Percentiles rank a stretch among this genome's conserved stretches.
These are phyloP conservation scores for Drosophila sproati DNA, from an alignment of 1,140 invertebrate species.

Conservation along the genomic window DNA sequence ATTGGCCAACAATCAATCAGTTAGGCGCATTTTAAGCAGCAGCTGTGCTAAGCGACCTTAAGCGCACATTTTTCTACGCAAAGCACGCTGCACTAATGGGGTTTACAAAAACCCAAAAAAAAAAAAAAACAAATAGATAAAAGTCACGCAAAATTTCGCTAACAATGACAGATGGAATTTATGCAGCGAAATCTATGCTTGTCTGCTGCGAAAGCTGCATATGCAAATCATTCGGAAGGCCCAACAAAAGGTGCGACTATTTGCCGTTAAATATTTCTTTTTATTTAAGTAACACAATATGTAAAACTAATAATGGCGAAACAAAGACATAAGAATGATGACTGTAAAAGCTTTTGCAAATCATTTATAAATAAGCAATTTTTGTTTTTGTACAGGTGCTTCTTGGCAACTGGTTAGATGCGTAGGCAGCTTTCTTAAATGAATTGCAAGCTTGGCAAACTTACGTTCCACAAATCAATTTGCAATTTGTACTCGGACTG, in stretches of 20 bases:
- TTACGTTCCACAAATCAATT: slow-evolving; percentile 41
- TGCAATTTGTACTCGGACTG: slow-evolving; percentile 25
- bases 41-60: slow-evolving; percentile 5
- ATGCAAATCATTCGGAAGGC: slow-evolving; percentile 33
- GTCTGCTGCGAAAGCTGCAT: slow-evolving; percentile 54
- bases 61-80: slow-evolving; percentile 16
- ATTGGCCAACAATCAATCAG: slow-evolving; percentile 27
- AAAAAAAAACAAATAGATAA: slow-evolving; percentile 9
- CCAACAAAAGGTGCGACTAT: slow-evolving; percentile 34
- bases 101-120: neutral
- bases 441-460: slow-evolving; percentile 18
- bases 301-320: slow-evolving; percentile 20
- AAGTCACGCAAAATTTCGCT: slow-evolving; percentile 50
- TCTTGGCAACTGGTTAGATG: slow-evolving; percentile 19
- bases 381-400: slow-evolving; percentile 5
- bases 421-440: slow-evolving; percentile 8
- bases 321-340: slow-evolving; percentile 3
- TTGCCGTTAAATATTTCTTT: slow-evolving; percentile 51
- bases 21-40: slow-evolving; percentile 18
- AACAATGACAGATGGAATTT: slow-evolving; percentile 40
- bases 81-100: slow-evolving; percentile 19
- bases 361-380: slow-evolving; percentile 63
- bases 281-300: slow-evolving; percentile 14
- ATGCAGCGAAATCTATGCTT: slow-evolving; percentile 39
- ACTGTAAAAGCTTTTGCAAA: slow-evolving; percentile 40